Conservation (phyloP, 2,888 invertebrate species). For the Agelastica alni region DNA sequence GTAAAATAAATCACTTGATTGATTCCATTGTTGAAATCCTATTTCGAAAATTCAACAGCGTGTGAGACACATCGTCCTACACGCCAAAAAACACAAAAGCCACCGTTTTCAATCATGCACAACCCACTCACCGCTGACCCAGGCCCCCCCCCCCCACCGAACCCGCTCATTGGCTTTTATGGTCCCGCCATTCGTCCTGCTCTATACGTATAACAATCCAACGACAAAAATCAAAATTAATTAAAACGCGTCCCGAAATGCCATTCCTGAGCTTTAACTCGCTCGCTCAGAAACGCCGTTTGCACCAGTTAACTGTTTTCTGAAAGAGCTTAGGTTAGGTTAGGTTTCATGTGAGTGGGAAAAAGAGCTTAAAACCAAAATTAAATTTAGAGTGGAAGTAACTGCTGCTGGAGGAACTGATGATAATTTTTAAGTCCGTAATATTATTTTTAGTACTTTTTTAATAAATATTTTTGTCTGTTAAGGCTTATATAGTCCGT, state of each 20-base stretch:
- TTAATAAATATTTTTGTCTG: too few species aligned
- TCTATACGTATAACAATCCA: constrained; percentile 21
- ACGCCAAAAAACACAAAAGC: constrained; percentile 50
- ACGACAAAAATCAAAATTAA: constrained; percentile 54
- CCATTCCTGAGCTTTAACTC: constrained; percentile 48
- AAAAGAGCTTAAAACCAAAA: too few species aligned
- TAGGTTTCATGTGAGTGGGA: too few species aligned
- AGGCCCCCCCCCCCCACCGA: constrained; percentile 3
- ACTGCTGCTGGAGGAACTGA: too few species aligned
- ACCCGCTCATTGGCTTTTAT: background rate
- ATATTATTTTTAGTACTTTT: too few species aligned
- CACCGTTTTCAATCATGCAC: constrained; percentile 50
- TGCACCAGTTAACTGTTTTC: too few species aligned
- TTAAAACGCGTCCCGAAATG: constrained; percentile 53
- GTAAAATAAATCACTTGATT: background rate
- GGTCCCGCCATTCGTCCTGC: constrained; percentile 9
- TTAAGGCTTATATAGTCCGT: too few species aligned
- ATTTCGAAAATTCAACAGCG: constrained; percentile 17
- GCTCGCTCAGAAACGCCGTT: constrained; percentile 34
- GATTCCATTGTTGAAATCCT: constrained; percentile 7
- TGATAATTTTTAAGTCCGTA: too few species aligned
- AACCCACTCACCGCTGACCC: constrained; percentile 42
- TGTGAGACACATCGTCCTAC: constrained; percentile 37
- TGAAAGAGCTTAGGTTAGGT: too few species aligned
- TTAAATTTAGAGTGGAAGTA: too few species aligned